Evolutionary conservation across 2,888 invertebrate species (phyloP), one percentile per base, ranked within the genome.

Genomic region (Gibbula magus): DNA sequence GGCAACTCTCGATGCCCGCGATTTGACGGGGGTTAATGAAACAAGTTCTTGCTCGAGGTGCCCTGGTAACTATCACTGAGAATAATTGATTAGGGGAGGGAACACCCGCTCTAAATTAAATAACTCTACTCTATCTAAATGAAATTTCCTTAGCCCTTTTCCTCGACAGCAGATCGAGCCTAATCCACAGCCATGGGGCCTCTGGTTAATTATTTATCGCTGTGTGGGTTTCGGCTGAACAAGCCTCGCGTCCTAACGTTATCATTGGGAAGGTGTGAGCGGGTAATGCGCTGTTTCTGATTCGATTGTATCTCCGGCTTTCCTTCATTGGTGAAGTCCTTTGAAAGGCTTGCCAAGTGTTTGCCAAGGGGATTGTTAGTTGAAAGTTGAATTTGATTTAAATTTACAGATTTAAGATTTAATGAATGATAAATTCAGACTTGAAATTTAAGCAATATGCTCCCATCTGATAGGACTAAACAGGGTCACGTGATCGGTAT

Each of bases 11-110:
- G 45, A 10, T 13, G 45, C 45, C 45, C 45, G 10, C 13, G 13
- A 10, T 25, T 29, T 61, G 29, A 61, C 3, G 35, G 25, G 74
- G 74, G 74, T 74, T 74, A 74, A 74, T 51, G 74, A 25, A 25
- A 74, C 51, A 39, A 51, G 74, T 61, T 61, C 61, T 61, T 29
- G 61, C n/a, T 13, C 61, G 74, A n/a, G 74, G 51, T 25, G 25
- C n/a, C 51, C 74, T 74, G 74, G 25, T 74, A 51, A 51, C 74
- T 25, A 74, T 74, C 74, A 74, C 22, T 35, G 51, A 52, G 74
- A 51, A 74, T 74, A 74, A 74, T 74, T 74, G 74, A 74, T 74
- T 74, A 74, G 74, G 51, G 51, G 51, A 39, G 74, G 51, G 51
- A 8, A 74, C 74, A 74, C 45, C 45, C 74, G 51, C 74, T 74